These are phyloP conservation scores for Peromyscus aztecus DNA, from an alignment of 2,797 vertebrate genomes.

Conservation along the genomic window DNA sequence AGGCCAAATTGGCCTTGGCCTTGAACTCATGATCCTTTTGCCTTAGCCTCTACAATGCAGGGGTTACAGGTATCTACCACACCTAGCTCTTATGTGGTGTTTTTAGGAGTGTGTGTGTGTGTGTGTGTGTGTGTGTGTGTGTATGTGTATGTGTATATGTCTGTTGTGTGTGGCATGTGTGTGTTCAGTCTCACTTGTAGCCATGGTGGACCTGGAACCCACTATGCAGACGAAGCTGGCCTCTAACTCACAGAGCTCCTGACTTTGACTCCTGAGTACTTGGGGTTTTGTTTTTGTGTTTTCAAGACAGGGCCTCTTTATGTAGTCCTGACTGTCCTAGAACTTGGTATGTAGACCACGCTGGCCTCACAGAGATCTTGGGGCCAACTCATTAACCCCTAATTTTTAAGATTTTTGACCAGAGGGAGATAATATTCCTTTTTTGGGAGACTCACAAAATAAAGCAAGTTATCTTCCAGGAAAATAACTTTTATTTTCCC, in stretches of 20 bases:
- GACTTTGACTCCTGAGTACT: background rate
- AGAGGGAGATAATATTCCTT: constrained; percentile 21
- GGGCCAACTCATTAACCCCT: background rate
- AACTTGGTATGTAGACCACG: background rate
- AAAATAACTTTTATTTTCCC: constrained; percentile 64
- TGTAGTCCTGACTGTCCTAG: background rate
- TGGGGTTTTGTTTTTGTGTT: background rate
- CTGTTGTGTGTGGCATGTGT: background rate
- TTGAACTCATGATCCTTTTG: background rate
- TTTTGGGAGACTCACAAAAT: constrained; percentile 8
- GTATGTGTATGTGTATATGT: too few species aligned
- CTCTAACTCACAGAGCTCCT: background rate
- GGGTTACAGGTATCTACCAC: background rate
- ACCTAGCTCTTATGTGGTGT: background rate
- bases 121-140: too few species aligned
- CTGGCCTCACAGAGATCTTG: background rate
- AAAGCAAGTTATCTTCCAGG: background rate
- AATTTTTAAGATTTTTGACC: constrained; percentile 56
- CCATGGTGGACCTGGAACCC: background rate
- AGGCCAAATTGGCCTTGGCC: background rate
- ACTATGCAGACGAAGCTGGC: background rate
- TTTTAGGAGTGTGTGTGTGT: background rate
- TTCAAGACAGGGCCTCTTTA: background rate
- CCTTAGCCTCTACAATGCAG: background rate
- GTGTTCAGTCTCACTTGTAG: background rate